phyloP scores from a whole-genome alignment of 2,797 vertebrate genomes.

The Fringilla coelebs region DNA sequence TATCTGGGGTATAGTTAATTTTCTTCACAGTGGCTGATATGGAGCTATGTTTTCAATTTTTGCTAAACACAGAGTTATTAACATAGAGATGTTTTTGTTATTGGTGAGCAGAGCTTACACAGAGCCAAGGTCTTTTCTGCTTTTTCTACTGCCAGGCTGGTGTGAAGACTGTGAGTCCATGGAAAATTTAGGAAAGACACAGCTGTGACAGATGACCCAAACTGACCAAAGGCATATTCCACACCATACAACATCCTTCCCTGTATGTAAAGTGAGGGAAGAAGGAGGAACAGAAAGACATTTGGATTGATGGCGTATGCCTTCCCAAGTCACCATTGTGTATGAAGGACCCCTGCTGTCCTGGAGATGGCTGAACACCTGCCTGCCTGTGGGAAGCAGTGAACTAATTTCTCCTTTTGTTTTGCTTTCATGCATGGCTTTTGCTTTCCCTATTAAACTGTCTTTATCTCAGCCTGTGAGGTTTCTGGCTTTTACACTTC shows the following conservation, averaged over 20 bases:
- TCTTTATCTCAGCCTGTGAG: not conserved
- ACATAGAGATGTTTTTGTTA: not conserved
- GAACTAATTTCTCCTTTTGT: not conserved
- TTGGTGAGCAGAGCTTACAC: not conserved
- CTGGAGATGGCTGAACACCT: not conserved
- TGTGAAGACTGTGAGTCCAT: not conserved
- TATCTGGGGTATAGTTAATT: not conserved
- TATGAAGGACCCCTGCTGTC: not conserved
- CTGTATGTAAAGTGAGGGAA: not conserved
- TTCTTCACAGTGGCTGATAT: not conserved
- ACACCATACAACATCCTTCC: not conserved
- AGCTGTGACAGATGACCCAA: not conserved
- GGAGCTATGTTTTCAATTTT: not conserved
- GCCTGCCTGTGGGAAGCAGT: not conserved
- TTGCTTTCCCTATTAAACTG: not conserved
- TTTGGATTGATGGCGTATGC: not conserved
- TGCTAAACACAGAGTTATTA: not conserved
- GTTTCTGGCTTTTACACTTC: not conserved
- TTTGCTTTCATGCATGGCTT: not conserved
- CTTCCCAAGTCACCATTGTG: not conserved
- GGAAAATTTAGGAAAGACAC: not conserved
- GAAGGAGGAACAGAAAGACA: not conserved
- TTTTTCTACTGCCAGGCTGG: not conserved
- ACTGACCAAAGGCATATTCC: not conserved
- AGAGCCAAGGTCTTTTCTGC: not conserved